These are phyloP conservation scores for Heliconius hermathena DNA, from an alignment of 1,140 invertebrate genomes.

Conservation along the genomic window DNA sequence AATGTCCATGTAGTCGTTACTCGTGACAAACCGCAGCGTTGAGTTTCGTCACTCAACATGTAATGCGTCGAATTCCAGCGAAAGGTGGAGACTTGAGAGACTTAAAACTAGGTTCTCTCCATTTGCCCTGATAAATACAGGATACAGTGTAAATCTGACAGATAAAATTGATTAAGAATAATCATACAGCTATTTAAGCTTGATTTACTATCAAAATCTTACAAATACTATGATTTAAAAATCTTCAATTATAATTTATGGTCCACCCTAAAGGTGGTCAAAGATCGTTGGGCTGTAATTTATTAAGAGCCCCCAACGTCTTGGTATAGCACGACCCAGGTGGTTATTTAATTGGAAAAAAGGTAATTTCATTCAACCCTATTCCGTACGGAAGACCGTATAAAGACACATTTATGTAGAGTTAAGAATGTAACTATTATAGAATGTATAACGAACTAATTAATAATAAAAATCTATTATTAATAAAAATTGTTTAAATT, in stretches of 20 bases:
- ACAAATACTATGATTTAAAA: constrained; percentile 15
- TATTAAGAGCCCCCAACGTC: constrained; percentile 40
- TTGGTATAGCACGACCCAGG: constrained; percentile 55
- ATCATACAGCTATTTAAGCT: background rate
- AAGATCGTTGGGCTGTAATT: constrained; percentile 33
- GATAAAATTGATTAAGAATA: no score
- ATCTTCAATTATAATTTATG: constrained; percentile 17
- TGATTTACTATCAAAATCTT: background rate
- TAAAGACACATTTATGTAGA: constrained; percentile 49
- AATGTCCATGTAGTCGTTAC: no score
- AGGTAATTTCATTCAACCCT: constrained; percentile 58
- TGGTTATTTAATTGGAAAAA: constrained; percentile 64
- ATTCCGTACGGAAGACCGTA: constrained; percentile 35
- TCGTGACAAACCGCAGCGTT: no score
- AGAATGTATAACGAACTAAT: background rate
- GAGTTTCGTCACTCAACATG: no score
- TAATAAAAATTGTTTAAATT: no score
- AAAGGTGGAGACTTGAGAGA: no score
- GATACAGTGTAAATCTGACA: no score
- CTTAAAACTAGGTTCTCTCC: no score
- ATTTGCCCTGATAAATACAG: no score
- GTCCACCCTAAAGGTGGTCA: constrained; percentile 18
- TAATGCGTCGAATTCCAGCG: no score
- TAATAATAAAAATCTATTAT: no score
- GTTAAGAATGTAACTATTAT: constrained; percentile 23